Base-by-base conservation (phyloP, 2,888 invertebrate species). In the Hesperia comma region DNA sequence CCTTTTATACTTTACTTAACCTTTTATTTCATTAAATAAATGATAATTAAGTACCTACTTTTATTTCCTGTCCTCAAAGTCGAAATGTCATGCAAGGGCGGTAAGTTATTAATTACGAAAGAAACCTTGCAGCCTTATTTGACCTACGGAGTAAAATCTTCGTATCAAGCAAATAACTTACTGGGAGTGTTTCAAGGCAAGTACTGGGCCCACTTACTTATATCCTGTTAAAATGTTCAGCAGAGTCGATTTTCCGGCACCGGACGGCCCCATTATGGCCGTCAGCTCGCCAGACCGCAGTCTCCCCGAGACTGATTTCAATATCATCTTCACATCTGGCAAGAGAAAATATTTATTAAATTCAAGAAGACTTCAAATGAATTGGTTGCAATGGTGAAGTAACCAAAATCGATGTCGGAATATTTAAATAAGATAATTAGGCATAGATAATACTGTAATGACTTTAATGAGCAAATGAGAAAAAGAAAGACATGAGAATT, bases 211-310 rank as follows among this genome's bases (percentile, higher is more conserved):
- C 53, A 94, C 96, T 95, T 92, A 98, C 98, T 96, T 98, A 94
- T 98, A 98, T 84, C 98, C 98, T 19, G 98, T 98, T 72, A 98
- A 95, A 77, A 98, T 98, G 84, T 98, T 98, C 83, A 98, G 96
- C 17, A 98, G 94, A 0, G 98, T 98, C 61, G 98, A 98, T 90
- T 98, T 98, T 76, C 98, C 97, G 66, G 97, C 98, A 37, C 99
- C 99, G 0, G 98, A 98, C 49, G 99, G 99, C 14, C 99, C 99
- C 98, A 99, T 99, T 81, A 99, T 98, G 74, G 98, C 99, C 6
- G 98, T 98, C 80, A 99, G 94, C 87, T 98, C 97, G 71, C 98
- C 97, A 46, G 98, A 97, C 37, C 96, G 94, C 70, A 98, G 94
- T 75, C 95, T 94, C 55, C 99, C 99, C 69, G 98, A 98, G 75